Evolutionary conservation across 2,113 vertebrate genomes (phyloP).

Genomic region (Meriones unguiculatus): DNA sequence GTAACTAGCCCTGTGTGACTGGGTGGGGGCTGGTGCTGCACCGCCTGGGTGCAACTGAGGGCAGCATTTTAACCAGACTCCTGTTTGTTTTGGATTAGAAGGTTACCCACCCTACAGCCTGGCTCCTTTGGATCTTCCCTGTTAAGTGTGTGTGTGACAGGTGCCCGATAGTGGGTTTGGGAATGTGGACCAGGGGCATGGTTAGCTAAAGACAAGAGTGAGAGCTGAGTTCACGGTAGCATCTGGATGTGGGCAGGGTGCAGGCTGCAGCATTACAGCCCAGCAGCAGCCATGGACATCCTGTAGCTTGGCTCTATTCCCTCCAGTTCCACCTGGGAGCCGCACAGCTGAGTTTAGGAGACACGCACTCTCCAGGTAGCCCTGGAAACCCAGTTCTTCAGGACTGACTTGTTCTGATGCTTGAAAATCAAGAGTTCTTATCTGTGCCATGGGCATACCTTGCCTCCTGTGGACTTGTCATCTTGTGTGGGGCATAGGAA

Average conservation of each 20-base stretch:
- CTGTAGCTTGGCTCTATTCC: neutral
- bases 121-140: neutral
- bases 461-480: neutral
- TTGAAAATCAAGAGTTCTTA: neutral
- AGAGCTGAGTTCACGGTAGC: neutral
- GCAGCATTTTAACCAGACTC: rapidly evolving
- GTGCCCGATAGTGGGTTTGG: neutral
- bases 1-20: slow-evolving; percentile 77
- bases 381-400: neutral
- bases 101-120: neutral
- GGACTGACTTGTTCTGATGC: neutral
- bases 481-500: neutral
- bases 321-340: neutral
- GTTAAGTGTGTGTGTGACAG: neutral
- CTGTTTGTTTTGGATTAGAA: rapidly evolving
- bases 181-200: neutral
- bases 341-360: neutral
- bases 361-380: neutral
- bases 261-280: neutral
- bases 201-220: neutral
- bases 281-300: neutral
- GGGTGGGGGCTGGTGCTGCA: neutral
- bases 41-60: rapidly evolving
- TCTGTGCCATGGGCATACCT: neutral
- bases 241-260: neutral